phyloP scores from a whole-genome alignment of 2,888 invertebrate species.

The Odontocerum albicorne region DNA sequence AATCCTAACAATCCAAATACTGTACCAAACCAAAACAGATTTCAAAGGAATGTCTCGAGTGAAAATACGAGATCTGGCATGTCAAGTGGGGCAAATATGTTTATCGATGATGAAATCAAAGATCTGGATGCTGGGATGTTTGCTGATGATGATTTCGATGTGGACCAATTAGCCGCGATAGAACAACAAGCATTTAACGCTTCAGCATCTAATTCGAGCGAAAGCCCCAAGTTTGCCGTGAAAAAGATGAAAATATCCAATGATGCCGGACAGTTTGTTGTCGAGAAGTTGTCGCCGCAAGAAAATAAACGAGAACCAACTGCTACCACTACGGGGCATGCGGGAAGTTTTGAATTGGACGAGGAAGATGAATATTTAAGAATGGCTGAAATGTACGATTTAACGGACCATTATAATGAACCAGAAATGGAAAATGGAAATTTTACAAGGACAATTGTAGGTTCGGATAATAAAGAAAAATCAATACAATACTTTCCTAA shows the following conservation, averaged over 20 bases:
- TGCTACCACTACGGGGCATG: not conserved
- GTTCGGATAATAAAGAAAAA: slow-evolving; percentile 1
- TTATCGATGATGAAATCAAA: slow-evolving; percentile 3
- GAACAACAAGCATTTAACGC: slow-evolving; percentile 42
- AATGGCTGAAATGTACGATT: slow-evolving; percentile 21
- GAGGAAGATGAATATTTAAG: slow-evolving; percentile 46
- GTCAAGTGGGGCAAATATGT: not conserved
- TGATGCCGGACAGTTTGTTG: slow-evolving; percentile 23
- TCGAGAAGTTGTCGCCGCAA: not conserved
- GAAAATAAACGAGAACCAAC: not conserved
- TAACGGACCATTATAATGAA: slow-evolving; percentile 18
- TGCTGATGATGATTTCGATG: slow-evolving; percentile 40
- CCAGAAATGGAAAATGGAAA: slow-evolving; percentile 42
- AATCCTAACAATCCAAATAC: not conserved
- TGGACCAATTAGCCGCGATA: slow-evolving; percentile 47
- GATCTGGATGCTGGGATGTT: slow-evolving; percentile 18
- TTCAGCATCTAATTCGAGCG: slow-evolving; percentile 43
- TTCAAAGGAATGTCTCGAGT: too few relatives aligned
- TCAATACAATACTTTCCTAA: slow-evolving; percentile 16
- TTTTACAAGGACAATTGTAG: not conserved
- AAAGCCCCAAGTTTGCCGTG: slow-evolving; percentile 38
- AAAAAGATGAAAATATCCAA: slow-evolving; percentile 44
- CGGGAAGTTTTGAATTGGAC: not conserved
- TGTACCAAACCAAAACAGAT: too few relatives aligned
- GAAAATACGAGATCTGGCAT: not conserved